A percentile compares a stretch with the other conserved stretches of the same genome.
Evolutionary conservation across 2,113 vertebrate genomes (phyloP).

Genomic region (Glareola pratincola): DNA sequence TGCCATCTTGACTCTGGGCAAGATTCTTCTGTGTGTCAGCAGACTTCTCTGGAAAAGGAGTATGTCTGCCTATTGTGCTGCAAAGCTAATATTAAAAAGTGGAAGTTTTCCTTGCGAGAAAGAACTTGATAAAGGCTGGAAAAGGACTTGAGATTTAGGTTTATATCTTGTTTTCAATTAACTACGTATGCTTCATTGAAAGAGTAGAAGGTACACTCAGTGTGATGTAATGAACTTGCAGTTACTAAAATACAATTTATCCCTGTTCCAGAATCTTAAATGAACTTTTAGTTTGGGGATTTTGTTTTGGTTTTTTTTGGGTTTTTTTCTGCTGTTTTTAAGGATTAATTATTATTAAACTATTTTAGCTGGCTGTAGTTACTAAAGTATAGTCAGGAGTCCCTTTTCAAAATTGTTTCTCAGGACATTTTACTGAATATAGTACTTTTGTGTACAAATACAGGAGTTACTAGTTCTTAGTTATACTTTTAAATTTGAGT

Average conservation of each 20-base stretch:
- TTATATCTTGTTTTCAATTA: neutral
- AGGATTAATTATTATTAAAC: neutral
- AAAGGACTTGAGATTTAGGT: neutral
- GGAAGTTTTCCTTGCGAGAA: neutral
- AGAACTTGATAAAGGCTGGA: neutral
- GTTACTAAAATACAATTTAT: neutral
- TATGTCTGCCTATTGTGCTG: neutral
- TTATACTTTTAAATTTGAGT: neutral
- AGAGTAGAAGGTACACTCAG: neutral
- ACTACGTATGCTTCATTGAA: neutral
- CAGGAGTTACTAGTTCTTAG: neutral
- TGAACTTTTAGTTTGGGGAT: neutral
- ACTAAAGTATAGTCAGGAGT: neutral
- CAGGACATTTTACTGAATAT: neutral
- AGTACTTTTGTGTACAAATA: neutral
- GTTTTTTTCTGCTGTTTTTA: neutral
- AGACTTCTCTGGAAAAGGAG: neutral
- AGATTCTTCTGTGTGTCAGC: neutral
- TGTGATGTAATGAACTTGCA: neutral
- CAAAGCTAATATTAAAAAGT: neutral
- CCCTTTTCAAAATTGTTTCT: neutral
- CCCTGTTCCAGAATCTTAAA: neutral
- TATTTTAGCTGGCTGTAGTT: neutral
- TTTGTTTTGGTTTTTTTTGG: no score
- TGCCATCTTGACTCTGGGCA: neutral